Percentiles rank a stretch among this genome's conserved stretches.
These are phyloP conservation scores for Peromyscus aztecus DNA, from an alignment of 2,797 vertebrate genomes.

Conservation along the genomic window DNA sequence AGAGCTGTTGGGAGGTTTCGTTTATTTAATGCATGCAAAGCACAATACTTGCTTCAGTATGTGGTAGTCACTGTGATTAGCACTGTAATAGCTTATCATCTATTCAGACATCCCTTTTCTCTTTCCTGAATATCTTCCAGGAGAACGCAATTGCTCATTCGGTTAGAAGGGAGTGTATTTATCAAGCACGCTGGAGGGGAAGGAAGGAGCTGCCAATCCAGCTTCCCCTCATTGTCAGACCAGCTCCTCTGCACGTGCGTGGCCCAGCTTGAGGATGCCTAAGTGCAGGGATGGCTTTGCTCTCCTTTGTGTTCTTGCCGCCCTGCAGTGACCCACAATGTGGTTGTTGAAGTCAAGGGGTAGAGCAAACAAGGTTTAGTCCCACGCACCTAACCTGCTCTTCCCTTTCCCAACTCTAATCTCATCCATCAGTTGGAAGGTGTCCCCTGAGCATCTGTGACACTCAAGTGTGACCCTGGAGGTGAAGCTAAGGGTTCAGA, in stretches of 20 bases:
- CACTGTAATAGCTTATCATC: neutral
- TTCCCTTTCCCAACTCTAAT: neutral
- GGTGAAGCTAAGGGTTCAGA: neutral
- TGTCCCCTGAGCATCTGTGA: neutral
- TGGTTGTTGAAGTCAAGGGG: neutral
- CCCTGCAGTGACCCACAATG: neutral
- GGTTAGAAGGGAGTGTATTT: constrained; percentile 75
- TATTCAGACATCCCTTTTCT: neutral
- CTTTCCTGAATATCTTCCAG: constrained; percentile 81
- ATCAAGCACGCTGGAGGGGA: constrained; percentile 70
- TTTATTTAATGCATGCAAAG: neutral
- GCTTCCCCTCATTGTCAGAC: constrained; percentile 85
- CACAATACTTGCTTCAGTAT: neutral
- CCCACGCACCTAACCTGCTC: neutral
- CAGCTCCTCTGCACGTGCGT: constrained; percentile 62
- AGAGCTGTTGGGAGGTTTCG: neutral
- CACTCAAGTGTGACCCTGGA: neutral
- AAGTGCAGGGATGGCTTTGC: neutral
- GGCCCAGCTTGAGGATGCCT: constrained; percentile 72
- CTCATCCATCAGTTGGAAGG: neutral
- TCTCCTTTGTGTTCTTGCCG: constrained; percentile 59
- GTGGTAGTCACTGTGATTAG: neutral
- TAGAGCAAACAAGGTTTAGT: neutral
- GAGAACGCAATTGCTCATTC: constrained; percentile 84
- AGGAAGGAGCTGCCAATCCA: constrained; percentile 83